Evolutionary conservation across 2,113 vertebrate genomes (phyloP), one percentile per base, ranked within the genome.

Genomic region (Triplophysa siluroides): DNA sequence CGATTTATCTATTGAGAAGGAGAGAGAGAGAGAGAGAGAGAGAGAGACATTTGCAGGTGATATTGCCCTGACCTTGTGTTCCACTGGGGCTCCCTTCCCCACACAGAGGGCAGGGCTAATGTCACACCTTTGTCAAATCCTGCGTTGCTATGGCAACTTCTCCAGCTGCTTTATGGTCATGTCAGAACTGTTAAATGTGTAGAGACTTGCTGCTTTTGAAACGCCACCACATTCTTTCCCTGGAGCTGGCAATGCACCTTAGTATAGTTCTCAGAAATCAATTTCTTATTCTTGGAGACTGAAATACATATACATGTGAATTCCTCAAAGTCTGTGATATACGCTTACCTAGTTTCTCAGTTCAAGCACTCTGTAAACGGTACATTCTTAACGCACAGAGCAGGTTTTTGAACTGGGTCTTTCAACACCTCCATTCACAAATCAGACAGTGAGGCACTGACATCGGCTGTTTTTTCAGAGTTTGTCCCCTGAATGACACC

Each of bases 121-220:
- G 58, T 81, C 71, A 81, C 41, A 61, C 60, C 29, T 16, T 69
- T 29, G 13, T 71, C 65, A 79, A 79, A 41, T 47, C 76, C 77
- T 76, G 58, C 47, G 83, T 84, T 76, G 63, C 70, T 78, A 81
- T 84, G 76, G 71, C 64, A 84, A 79, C 79, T 80, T 72, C 64
- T 45, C 76, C 47, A 76, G 65, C 63, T 70, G 64, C 77, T 75
- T 66, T 76, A 72, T 69, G 76, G 56, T 45, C 71, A 58, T 72
- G 69, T 74, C 66, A 54, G 75, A 74, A 52, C 65, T 68, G 63
- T 56, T 74, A 61, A 67, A 63, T 58, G 81, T 38, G 45, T 76
- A 11, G 58, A 64, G 65, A 76, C 58, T 38, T 79, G 81, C 70
- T 63, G 50, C 61, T 75, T 67, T 45, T 3, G 6, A 64, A 24